phyloP scores from a whole-genome alignment of 2,888 invertebrate genomes.

The Desoria tigrina region DNA sequence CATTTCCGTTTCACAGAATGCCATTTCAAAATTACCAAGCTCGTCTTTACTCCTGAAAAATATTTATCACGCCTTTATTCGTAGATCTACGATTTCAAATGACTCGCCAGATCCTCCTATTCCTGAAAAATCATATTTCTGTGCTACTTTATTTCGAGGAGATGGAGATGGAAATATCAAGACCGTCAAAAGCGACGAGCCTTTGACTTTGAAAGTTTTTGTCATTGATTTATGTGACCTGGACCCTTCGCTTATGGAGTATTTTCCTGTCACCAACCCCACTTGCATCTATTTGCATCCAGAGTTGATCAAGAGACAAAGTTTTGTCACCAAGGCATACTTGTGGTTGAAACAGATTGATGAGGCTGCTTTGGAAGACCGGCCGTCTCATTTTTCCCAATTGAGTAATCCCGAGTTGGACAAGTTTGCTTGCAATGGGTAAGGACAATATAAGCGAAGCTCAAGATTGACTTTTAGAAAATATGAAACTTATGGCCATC shows the following conservation, averaged over 20 bases:
- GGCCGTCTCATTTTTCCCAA: not conserved
- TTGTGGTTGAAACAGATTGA: conserved; percentile 31
- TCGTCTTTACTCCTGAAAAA: conserved; percentile 40
- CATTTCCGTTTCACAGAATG: conserved; percentile 13
- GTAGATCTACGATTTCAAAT: no score
- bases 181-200: no score
- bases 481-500: no score
- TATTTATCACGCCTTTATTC: conserved; percentile 40
- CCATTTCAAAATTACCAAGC: conserved; percentile 16
- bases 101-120: conserved; percentile 1
- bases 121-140: not conserved
- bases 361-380: not conserved
- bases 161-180: not conserved
- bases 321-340: conserved; percentile 28
- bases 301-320: conserved; percentile 20
- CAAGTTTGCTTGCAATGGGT: no score
- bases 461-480: no score
- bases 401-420: no score
- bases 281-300: conserved; percentile 46
- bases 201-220: conserved; percentile 24
- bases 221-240: conserved; percentile 39
- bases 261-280: conserved; percentile 38
- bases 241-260: not conserved
- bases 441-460: no score
- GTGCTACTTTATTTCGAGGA: not conserved